Conservation (phyloP, 2,113 vertebrate species). For the Tretioscincus oriximinensis region DNA sequence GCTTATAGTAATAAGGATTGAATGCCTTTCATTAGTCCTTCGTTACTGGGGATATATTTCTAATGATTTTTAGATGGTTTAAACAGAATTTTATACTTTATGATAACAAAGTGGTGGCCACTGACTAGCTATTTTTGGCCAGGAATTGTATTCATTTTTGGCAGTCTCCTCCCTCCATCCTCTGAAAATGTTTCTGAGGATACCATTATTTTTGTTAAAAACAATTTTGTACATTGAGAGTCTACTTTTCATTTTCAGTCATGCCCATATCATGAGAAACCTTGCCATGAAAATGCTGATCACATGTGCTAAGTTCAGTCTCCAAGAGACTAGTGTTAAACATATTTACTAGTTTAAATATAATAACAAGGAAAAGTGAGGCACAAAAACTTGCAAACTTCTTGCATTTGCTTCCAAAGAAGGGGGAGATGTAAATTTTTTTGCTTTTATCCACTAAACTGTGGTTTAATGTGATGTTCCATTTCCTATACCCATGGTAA, state of each 20-base stretch:
- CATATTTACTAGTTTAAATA: not conserved
- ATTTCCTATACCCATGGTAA: slow-evolving; percentile 48
- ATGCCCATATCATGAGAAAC: not conserved
- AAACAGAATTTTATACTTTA: too few relatives aligned
- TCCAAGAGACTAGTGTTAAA: not conserved
- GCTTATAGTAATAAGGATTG: too few relatives aligned
- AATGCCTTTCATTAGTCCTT: not conserved
- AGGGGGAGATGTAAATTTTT: not conserved
- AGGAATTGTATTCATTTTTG: too few relatives aligned
- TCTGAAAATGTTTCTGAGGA: too few relatives aligned
- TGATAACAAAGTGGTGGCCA: too few relatives aligned
- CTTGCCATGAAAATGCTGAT: not conserved
- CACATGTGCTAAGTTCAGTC: not conserved
- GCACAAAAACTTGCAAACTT: not conserved
- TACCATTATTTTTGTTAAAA: too few relatives aligned
- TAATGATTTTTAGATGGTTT: not conserved
- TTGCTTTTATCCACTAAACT: not conserved
- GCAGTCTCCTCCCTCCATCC: too few relatives aligned
- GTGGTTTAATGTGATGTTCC: not conserved
- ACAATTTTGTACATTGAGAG: not conserved
- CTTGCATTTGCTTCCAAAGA: not conserved
- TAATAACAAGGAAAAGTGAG: not conserved
- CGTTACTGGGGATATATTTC: not conserved
- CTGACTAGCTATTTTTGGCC: too few relatives aligned
- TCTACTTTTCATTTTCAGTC: not conserved